A percentile compares a stretch with the other conserved stretches of the same genome.
Evolutionary conservation across 2,113 vertebrate genomes (phyloP).

Genomic region (Pseudorasbora parva): DNA sequence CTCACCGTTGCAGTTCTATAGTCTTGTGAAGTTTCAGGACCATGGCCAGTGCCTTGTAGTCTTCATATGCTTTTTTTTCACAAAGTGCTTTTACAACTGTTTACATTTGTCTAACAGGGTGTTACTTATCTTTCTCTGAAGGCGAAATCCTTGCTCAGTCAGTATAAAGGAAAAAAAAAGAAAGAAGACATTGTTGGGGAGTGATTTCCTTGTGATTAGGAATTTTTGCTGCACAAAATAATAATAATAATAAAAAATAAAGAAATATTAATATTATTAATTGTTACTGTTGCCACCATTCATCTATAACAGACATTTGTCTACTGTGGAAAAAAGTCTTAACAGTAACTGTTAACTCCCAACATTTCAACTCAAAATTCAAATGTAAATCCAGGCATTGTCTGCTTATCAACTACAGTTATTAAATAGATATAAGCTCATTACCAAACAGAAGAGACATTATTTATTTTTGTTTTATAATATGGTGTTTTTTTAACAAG

Average conservation of each 20-base stretch:
- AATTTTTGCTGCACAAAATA: no score
- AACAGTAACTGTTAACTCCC: no score
- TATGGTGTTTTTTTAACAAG: background rate
- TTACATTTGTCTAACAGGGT: background rate
- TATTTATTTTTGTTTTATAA: background rate
- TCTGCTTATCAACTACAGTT: background rate
- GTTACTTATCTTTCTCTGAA: no score
- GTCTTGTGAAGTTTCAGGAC: conserved; percentile 54
- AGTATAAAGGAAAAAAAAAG: no score
- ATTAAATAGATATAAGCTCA: background rate
- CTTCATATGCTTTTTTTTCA: background rate
- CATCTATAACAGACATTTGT: background rate
- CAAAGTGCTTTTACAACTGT: background rate
- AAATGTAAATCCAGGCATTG: background rate
- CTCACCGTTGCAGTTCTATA: background rate
- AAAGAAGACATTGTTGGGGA: no score
- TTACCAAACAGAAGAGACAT: background rate
- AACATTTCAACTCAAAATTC: background rate
- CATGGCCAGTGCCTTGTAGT: conserved; percentile 51
- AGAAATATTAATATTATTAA: no score
- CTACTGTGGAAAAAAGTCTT: background rate
- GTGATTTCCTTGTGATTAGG: no score
- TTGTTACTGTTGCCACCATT: background rate
- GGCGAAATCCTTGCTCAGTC: no score
- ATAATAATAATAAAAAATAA: no score